phyloP scores from a whole-genome alignment of 2,797 vertebrate species.

The Acipenser ruthenus region DNA sequence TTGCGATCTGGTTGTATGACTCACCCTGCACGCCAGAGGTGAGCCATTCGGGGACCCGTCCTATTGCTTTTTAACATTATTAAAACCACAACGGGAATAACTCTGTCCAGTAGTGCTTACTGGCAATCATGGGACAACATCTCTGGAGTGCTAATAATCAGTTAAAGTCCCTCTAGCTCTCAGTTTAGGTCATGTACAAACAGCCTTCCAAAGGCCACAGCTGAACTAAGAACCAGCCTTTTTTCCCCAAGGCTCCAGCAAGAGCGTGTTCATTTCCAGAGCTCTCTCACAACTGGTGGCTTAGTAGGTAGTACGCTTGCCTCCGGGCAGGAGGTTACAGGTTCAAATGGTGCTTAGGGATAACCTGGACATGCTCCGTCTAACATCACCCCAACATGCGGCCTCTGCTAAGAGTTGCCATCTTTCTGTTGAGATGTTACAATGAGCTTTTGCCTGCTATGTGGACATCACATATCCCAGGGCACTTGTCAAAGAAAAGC shows the following conservation, averaged over 20 bases:
- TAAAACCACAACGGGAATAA: neutral
- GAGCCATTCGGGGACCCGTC: no score
- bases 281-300: neutral
- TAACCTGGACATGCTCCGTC: conserved; percentile 2
- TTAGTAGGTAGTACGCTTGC: neutral
- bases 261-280: neutral
- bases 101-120: neutral
- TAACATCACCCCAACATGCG: neutral
- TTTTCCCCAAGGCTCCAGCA: neutral
- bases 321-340: neutral
- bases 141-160: neutral
- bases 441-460: neutral
- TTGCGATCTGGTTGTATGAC: no score
- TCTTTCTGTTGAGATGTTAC: conserved; percentile 1
- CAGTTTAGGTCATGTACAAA: neutral
- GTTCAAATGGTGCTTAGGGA: conserved; percentile 7
- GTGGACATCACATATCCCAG: neutral
- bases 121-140: neutral
- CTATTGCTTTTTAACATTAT: no score
- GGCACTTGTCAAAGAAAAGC: neutral
- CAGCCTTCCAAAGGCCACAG: neutral
- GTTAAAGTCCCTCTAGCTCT: neutral
- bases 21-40: no score
- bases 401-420: neutral
- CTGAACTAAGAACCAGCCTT: neutral